Evolutionary conservation across 2,113 vertebrate genomes (phyloP).

Genomic region (Acrocephalus arundinaceus): DNA sequence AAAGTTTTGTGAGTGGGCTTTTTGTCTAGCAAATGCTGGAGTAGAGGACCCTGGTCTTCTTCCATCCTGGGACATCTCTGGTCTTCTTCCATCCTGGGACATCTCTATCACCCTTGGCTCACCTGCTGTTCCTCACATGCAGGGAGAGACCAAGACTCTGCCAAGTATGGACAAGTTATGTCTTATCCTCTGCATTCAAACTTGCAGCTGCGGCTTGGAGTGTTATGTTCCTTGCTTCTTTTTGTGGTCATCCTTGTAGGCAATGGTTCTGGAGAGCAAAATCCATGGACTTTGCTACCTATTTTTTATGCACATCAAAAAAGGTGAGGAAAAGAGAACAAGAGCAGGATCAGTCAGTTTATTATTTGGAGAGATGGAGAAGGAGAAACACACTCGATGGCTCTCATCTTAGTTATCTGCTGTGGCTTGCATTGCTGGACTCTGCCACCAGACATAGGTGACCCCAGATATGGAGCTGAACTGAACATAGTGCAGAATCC

Average conservation of each 20-base stretch:
- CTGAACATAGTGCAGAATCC: not conserved
- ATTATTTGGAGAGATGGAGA: not conserved
- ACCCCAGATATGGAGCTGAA: not conserved
- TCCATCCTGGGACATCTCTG: not conserved
- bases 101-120: not conserved
- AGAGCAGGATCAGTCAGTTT: not conserved
- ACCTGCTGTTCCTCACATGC: not conserved
- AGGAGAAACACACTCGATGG: not conserved
- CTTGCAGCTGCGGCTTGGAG: not conserved
- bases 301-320: not conserved
- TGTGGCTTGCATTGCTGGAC: not conserved
- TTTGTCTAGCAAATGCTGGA: not conserved
- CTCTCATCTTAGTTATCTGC: not conserved
- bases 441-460: not conserved
- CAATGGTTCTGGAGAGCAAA: not conserved
- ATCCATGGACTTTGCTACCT: not conserved
- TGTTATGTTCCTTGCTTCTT: accelerated
- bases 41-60: not conserved
- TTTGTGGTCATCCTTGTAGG: not conserved
- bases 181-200: not conserved
- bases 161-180: no score
- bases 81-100: not conserved
- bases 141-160: not conserved
- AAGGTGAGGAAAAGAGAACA: not conserved
- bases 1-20: not conserved